Conservation (phyloP, 2,797 vertebrate genomes). For the Sebastolobus altivelis region DNA sequence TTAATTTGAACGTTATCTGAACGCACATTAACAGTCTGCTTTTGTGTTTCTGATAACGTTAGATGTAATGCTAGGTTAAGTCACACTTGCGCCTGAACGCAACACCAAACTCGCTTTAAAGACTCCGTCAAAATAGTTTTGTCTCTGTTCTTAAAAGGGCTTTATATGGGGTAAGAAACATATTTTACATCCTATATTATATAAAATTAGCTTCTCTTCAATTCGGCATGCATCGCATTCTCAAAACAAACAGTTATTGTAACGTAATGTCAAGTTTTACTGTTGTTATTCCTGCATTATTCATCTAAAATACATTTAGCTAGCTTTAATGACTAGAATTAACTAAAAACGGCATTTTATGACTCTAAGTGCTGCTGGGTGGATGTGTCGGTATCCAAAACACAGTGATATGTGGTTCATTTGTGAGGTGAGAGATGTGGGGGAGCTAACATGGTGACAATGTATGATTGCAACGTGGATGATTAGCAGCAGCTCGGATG, state of each 20-base stretch:
- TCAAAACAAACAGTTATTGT: fast-evolving
- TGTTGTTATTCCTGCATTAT: too few species aligned
- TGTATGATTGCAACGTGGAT: background rate
- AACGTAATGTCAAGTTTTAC: background rate
- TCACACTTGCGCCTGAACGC: background rate
- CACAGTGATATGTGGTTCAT: background rate
- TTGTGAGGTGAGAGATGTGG: background rate
- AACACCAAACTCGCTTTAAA: background rate
- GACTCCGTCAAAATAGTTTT: background rate
- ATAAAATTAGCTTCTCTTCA: fast-evolving
- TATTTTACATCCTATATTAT: fast-evolving
- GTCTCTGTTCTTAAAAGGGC: fast-evolving
- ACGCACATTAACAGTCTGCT: background rate
- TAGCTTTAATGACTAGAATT: background rate
- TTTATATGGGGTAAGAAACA: fast-evolving
- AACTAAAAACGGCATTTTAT: background rate
- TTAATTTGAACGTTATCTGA: background rate
- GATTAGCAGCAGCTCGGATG: background rate
- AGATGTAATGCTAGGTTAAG: background rate
- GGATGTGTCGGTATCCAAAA: background rate
- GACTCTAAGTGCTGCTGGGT: background rate
- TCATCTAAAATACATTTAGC: background rate
- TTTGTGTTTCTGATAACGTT: background rate
- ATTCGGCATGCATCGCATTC: conserved; percentile 25
- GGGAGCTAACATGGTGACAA: background rate